These are phyloP conservation scores for Gonioctena quinquepunctata DNA, from an alignment of 1,140 invertebrate species.

Conservation along the genomic window DNA sequence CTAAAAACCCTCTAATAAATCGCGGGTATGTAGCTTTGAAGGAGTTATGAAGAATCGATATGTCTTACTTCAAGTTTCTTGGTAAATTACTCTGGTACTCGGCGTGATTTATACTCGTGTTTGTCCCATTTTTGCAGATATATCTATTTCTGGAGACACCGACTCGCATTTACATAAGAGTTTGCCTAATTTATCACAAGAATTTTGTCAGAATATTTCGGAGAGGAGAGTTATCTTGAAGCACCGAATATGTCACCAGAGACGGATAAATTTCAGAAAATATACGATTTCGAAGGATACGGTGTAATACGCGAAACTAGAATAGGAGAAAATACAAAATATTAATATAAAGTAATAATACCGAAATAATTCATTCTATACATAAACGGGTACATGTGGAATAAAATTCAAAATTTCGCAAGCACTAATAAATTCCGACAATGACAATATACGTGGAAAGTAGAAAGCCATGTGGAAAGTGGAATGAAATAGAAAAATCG, in stretches of 20 bases:
- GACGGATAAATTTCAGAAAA: conserved; percentile 2
- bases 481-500: no score
- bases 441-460: neutral
- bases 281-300: neutral
- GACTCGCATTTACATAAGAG: conserved; percentile 16
- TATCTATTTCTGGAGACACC: conserved; percentile 20
- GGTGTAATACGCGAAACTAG: neutral
- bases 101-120: conserved; percentile 12
- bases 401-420: no score
- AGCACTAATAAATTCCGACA: no score
- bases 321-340: neutral
- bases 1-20: neutral
- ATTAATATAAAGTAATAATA: neutral
- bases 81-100: conserved; percentile 6
- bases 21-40: neutral
- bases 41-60: conserved; percentile 6
- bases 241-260: neutral
- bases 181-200: conserved; percentile 17
- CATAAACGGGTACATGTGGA: neutral
- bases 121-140: conserved; percentile 15
- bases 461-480: no score
- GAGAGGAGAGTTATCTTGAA: neutral
- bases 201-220: conserved; percentile 4
- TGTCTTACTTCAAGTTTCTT: conserved; percentile 10
- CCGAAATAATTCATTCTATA: neutral